Conservation (phyloP, 2,888 invertebrate genomes). For the Ypsolopha scabrella region DNA sequence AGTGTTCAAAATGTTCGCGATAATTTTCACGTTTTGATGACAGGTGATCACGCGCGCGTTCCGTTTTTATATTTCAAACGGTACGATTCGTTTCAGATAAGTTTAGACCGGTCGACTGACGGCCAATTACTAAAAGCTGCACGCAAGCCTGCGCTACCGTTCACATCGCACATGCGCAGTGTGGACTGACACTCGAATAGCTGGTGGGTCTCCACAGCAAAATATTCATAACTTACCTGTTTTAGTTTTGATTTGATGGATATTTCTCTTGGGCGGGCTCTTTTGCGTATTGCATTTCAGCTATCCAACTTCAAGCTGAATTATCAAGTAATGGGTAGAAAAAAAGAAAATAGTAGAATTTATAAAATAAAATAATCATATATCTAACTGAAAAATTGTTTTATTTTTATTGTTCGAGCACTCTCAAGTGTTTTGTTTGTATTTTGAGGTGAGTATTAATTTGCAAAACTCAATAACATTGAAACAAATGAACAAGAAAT, state of each 20-base stretch:
- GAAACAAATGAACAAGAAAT: no score
- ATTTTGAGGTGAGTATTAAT: no score
- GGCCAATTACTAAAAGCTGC: constrained; percentile 58
- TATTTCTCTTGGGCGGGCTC: constrained; percentile 23
- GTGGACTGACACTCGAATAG: constrained; percentile 47
- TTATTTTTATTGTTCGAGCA: no score
- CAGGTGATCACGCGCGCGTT: constrained; percentile 15
- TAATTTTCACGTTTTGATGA: constrained; percentile 2
- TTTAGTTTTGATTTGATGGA: constrained; percentile 52
- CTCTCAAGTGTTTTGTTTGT: no score
- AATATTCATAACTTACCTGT: constrained; percentile 46
- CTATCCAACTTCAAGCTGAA: neutral
- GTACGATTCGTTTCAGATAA: constrained; percentile 18
- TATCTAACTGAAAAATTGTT: no score
- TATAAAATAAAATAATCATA: no score
- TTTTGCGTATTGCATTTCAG: neutral
- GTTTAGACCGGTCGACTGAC: constrained; percentile 27
- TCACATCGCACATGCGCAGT: constrained; percentile 45
- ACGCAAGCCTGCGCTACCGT: constrained; percentile 37
- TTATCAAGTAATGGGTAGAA: neutral
- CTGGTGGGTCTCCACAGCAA: constrained; percentile 28
- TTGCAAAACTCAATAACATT: no score
- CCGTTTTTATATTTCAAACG: constrained; percentile 11
- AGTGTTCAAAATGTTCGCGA: neutral
- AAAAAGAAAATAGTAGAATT: no score